A percentile compares a stretch with the other conserved stretches of the same genome.
Conservation (phyloP, 1,140 invertebrate genomes). For the Luehdorfia chinensis region DNA sequence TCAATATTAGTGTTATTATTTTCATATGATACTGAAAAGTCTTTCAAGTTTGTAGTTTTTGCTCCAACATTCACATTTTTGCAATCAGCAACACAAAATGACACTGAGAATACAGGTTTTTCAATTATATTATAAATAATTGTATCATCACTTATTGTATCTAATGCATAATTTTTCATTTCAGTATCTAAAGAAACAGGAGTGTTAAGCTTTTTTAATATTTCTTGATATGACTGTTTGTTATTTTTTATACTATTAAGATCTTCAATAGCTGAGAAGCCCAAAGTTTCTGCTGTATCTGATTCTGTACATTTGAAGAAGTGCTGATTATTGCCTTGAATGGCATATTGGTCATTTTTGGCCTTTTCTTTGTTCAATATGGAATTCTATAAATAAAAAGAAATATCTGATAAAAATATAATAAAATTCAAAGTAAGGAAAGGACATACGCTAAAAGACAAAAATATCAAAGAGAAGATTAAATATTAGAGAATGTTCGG, state of each 20-base stretch:
- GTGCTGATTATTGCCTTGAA: not conserved
- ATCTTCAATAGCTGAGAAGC: conserved; percentile 38
- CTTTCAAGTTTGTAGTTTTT: conserved; percentile 42
- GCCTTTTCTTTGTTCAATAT: not conserved
- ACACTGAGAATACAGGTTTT: conserved; percentile 33
- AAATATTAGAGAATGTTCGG: too few species aligned
- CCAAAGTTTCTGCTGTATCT: conserved; percentile 21
- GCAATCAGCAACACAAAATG: conserved; percentile 41
- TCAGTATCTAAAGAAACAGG: conserved; percentile 27
- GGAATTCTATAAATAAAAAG: not conserved
- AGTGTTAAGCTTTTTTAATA: not conserved
- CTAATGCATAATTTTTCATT: conserved; percentile 1
- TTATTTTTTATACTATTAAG: conserved; percentile 18
- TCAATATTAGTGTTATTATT: conserved; percentile 35
- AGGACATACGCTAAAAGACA: too few species aligned
- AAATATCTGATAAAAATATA: too few species aligned
- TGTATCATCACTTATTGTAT: conserved; percentile 19
- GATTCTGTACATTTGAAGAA: too few species aligned
- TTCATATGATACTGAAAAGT: conserved; percentile 31
- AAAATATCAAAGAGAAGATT: too few species aligned
- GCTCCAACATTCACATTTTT: conserved; percentile 38
- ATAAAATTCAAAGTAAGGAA: too few species aligned
- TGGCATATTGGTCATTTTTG: conserved; percentile 1
- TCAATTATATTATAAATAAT: conserved; percentile 25
- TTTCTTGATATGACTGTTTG: conserved; percentile 2